These are phyloP conservation scores for Drosophila ohnishii DNA, from an alignment of 1,140 invertebrate genomes.

Conservation along the genomic window DNA sequence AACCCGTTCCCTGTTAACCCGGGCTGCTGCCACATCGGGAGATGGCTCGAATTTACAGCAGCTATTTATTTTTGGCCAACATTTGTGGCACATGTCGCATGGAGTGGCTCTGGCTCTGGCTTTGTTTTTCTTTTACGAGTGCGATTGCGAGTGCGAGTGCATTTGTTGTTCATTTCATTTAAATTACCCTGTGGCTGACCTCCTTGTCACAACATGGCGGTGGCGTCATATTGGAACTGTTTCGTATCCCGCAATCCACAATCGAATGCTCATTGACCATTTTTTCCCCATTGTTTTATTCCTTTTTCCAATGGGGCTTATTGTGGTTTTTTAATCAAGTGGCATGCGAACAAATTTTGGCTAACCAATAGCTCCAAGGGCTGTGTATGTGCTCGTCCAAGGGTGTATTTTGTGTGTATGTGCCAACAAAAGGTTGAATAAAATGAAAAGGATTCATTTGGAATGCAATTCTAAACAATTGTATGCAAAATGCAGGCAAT, in stretches of 20 bases:
- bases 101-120: conserved; percentile 38
- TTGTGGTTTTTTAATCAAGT: conserved; percentile 81
- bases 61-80: conserved; percentile 70
- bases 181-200: conserved; percentile 80
- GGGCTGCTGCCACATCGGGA: neutral
- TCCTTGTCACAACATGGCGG: conserved; percentile 68
- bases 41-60: conserved; percentile 63
- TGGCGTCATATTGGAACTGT: conserved; percentile 75
- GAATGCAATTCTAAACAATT: conserved; percentile 8
- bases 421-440: conserved; percentile 5
- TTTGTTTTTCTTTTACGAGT: conserved; percentile 54
- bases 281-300: conserved; percentile 37
- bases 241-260: conserved; percentile 58
- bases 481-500: conserved; percentile 1
- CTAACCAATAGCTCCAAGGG: conserved; percentile 22
- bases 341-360: conserved; percentile 67
- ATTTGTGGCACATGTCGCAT: conserved; percentile 74
- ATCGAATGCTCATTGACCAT: conserved; percentile 68
- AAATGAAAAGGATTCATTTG: conserved; percentile 4
- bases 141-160: conserved; percentile 37
- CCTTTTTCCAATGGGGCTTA: conserved; percentile 31
- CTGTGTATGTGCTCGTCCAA: conserved; percentile 6
- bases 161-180: conserved; percentile 82
- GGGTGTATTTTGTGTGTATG: conserved; percentile 2
- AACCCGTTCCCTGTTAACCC: conserved; percentile 20